Percentiles rank a stretch among this genome's conserved stretches.
phyloP scores from a whole-genome alignment of 2,113 vertebrate species.

The Ranitomeya variabilis region DNA sequence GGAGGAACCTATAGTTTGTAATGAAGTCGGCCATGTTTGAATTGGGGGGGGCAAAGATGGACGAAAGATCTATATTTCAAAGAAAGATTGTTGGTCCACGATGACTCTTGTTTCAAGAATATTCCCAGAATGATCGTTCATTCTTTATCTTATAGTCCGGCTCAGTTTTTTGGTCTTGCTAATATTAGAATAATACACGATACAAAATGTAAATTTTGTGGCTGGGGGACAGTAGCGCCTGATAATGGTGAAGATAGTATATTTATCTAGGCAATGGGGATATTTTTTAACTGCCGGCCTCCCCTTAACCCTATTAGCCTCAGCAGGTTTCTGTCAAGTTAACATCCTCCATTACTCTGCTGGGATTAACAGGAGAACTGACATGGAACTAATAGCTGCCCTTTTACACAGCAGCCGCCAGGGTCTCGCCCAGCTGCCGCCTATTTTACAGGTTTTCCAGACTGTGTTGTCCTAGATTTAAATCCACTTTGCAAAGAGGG shows the following conservation, averaged over 20 bases:
- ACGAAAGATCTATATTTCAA: too few species aligned
- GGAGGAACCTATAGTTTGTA: too few species aligned
- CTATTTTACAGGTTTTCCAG: conserved; percentile 15
- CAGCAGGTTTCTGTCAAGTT: conserved; percentile 80
- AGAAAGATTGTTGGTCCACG: too few species aligned
- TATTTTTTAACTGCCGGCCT: conserved; percentile 75
- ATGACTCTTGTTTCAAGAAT: too few species aligned
- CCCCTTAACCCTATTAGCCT: conserved; percentile 86
- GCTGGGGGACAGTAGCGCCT: conserved; percentile 61
- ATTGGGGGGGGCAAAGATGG: too few species aligned
- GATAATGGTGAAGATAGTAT: conserved; percentile 60
- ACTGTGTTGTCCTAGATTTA: neutral
- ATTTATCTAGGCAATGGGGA: conserved; percentile 71
- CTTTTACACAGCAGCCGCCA: conserved; percentile 76
- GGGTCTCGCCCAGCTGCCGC: conserved; percentile 68
- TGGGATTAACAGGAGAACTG: conserved; percentile 74
- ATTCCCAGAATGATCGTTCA: too few species aligned
- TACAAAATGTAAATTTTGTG: neutral
- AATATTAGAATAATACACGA: neutral
- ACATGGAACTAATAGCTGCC: conserved; percentile 79
- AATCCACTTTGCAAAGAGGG: conserved; percentile 11
- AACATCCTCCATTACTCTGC: conserved; percentile 79
- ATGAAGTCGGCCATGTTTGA: too few species aligned
- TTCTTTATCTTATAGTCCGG: too few species aligned
- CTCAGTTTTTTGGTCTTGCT: too few species aligned